Evolutionary conservation across 2,888 invertebrate species (phyloP).

Genomic region (Selenia dentaria): DNA sequence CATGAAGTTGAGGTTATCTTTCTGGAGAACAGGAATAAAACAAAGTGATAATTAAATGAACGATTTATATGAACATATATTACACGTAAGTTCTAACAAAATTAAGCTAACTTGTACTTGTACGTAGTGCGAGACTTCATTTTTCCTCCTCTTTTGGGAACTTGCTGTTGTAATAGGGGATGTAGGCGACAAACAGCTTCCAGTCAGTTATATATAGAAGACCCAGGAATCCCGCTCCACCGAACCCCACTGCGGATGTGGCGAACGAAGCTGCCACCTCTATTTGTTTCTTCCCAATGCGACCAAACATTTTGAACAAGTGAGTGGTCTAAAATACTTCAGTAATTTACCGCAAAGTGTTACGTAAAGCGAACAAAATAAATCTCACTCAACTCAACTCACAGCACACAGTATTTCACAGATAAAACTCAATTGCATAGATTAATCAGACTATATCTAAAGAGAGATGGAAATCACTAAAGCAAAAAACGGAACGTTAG

Average conservation of each 20-base stretch:
- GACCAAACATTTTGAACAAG: slow-evolving; percentile 62
- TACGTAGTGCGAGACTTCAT: background rate
- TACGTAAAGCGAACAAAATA: slow-evolving; percentile 47
- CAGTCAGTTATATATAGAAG: slow-evolving; percentile 92
- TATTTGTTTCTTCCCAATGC: slow-evolving; percentile 86
- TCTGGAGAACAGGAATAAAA: background rate
- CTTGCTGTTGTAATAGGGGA: slow-evolving; percentile 91
- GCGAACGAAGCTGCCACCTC: slow-evolving; percentile 80
- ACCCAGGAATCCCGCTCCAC: slow-evolving; percentile 85
- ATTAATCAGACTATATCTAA: too few species aligned
- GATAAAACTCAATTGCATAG: too few species aligned
- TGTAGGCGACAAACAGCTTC: slow-evolving; percentile 88
- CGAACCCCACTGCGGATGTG: slow-evolving; percentile 86
- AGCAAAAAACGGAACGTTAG: too few species aligned
- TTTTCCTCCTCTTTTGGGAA: slow-evolving; percentile 77
- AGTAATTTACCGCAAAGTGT: slow-evolving; percentile 15
- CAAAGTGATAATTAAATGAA: background rate
- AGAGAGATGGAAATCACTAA: too few species aligned
- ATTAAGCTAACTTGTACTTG: background rate
- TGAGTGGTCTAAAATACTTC: background rate
- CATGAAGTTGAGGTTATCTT: background rate
- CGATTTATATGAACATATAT: slow-evolving; percentile 4
- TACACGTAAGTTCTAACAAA: slow-evolving; percentile 7
- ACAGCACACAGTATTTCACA: too few species aligned
- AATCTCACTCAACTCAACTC: too few species aligned